A percentile compares a stretch with the other conserved stretches of the same genome.
Evolutionary conservation across 2,888 invertebrate species (phyloP).

Genomic region (Acronicta psi): DNA sequence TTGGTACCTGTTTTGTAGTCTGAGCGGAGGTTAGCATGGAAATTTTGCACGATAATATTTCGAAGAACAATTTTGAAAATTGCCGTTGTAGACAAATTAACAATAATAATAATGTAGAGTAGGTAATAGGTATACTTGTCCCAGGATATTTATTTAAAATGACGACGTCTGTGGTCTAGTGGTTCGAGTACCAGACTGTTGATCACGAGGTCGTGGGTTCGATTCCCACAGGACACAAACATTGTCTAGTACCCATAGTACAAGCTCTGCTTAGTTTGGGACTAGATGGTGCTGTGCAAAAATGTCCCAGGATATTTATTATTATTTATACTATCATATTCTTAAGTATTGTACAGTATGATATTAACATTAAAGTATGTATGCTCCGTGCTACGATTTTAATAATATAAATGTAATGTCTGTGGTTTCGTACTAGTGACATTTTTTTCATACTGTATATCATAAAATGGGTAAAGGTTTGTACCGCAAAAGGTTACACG

Average conservation of each 20-base stretch:
- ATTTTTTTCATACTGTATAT: slow-evolving; percentile 36
- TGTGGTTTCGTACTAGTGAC: slow-evolving; percentile 36
- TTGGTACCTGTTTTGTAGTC: slow-evolving; percentile 23
- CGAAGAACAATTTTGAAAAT: background rate
- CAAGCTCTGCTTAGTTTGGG: too few species aligned
- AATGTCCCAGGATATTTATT: too few species aligned
- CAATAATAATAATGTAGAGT: too few species aligned
- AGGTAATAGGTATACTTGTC: too few species aligned
- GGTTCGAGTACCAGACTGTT: too few species aligned
- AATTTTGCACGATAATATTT: slow-evolving; percentile 14
- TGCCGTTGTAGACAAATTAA: background rate
- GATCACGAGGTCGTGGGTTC: too few species aligned
- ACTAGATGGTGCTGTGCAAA: too few species aligned
- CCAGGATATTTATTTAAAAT: too few species aligned
- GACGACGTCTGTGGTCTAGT: too few species aligned
- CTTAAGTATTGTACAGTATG: background rate
- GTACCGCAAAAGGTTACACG: slow-evolving; percentile 46
- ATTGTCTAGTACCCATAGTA: too few species aligned
- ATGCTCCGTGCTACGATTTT: slow-evolving; percentile 17
- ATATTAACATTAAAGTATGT: slow-evolving; percentile 13
- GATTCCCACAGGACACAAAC: too few species aligned
- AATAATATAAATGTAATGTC: slow-evolving; percentile 40
- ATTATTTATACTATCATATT: too few species aligned
- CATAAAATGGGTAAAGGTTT: slow-evolving; percentile 43
- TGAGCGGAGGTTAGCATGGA: slow-evolving; percentile 12